Evolutionary conservation across 1,140 invertebrate species (phyloP), one percentile per base, ranked within the genome.

Genomic region (Nymphalis io): DNA sequence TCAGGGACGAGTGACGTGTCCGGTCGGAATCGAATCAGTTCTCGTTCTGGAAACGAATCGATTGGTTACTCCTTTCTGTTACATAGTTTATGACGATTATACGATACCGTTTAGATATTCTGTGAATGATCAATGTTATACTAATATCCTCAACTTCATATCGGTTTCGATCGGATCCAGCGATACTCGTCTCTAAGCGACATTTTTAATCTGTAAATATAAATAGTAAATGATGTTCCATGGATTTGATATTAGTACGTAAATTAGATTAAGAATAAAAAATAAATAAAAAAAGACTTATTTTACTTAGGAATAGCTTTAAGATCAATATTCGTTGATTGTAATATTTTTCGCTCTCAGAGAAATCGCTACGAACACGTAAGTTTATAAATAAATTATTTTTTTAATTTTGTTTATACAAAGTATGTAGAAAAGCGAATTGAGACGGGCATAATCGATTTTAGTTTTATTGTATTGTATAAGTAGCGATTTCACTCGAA

Each of bases 271-370:
- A n/a, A 60, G 40, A 65, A 61, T 20, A 73, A 78, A 80, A 77
- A 78, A 79, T 76, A 81, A 80, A 78, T 76, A 74, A 82, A 88
- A 33, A 90, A 91, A 91, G 87, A 91, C 89, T 91, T 89, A 89
- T 88, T 83, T 83, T 21, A 60, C n/a, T 70, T 70, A 70, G 21
- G 27, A 10, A 4, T 60, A 67, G 55, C 42, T 20, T 57, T 53
- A 53, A 20, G 18, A 57, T 38, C 51, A 62, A 53, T 70, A 16
- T 46, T 3, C 16, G 44, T 46, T 8, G n/a, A 46, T 18, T 46
- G 44, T 33, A 8, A 46, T 46, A 0, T 3, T 46, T 0, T 46
- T 46, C 15, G 0, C 8, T 46, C 44, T 8, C 15, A n/a, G 16
- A 8, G n/a, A 46, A 33, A 1, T 46, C 44, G 44, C n/a, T 16